These are phyloP conservation scores for Drosophila flavopinicola DNA, from an alignment of 2,888 invertebrate species.

Conservation along the genomic window DNA sequence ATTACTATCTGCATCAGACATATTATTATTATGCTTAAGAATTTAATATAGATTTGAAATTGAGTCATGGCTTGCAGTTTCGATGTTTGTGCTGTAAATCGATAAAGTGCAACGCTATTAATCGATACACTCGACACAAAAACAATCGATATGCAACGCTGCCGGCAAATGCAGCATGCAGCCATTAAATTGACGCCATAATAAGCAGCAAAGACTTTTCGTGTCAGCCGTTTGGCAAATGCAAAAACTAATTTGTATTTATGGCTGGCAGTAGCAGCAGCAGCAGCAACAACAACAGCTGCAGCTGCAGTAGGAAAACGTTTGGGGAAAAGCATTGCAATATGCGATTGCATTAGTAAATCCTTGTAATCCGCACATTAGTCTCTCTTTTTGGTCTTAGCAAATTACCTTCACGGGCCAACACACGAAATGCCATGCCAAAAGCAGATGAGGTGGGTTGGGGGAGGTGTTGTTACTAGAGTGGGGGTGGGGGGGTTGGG, in stretches of 20 bases:
- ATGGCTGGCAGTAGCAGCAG: slow-evolving; percentile 44
- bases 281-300: neutral
- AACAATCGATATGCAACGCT: too few species aligned
- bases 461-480: too few species aligned
- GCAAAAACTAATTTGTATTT: slow-evolving; percentile 69
- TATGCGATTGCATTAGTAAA: slow-evolving; percentile 80
- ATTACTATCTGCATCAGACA: too few species aligned
- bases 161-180: slow-evolving; percentile 6
- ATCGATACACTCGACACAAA: slow-evolving; percentile 9
- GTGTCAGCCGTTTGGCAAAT: slow-evolving; percentile 44
- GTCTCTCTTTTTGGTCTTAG: slow-evolving; percentile 77
- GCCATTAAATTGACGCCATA: slow-evolving; percentile 26
- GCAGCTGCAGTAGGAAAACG: neutral
- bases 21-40: too few species aligned
- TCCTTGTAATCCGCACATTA: slow-evolving; percentile 82
- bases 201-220: slow-evolving; percentile 23
- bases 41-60: too few species aligned
- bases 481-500: too few species aligned
- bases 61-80: neutral
- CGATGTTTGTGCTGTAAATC: slow-evolving; percentile 3
- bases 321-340: slow-evolving; percentile 42
- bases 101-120: neutral
- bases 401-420: slow-evolving; percentile 69
- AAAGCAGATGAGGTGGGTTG: neutral
- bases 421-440: slow-evolving; percentile 26